These are phyloP conservation scores for Melanogrammus aeglefinus DNA, from an alignment of 2,797 vertebrate genomes.

Conservation along the genomic window DNA sequence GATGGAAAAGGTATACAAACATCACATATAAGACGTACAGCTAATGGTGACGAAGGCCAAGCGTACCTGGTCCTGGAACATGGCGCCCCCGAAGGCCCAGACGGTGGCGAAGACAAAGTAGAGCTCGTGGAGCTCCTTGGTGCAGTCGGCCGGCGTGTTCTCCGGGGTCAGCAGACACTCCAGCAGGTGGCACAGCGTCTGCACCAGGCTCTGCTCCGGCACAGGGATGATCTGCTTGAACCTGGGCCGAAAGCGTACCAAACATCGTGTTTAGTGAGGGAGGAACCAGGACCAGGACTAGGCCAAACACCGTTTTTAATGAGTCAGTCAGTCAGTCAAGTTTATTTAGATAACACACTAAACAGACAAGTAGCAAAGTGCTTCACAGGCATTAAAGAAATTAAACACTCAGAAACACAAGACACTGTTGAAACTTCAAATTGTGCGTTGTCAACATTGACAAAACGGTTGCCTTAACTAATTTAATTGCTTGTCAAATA, in stretches of 20 bases:
- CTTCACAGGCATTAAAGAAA: background rate
- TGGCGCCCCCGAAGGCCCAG: slow-evolving; percentile 92
- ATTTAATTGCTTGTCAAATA: background rate
- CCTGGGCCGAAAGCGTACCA: slow-evolving; percentile 57
- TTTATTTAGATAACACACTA: background rate
- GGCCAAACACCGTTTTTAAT: background rate
- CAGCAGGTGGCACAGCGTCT: slow-evolving; percentile 89
- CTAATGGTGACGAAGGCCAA: slow-evolving; percentile 1
- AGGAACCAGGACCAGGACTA: background rate
- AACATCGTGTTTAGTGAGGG: background rate
- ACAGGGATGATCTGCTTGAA: slow-evolving; percentile 93
- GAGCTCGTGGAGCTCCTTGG: slow-evolving; percentile 90
- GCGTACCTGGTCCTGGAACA: slow-evolving; percentile 93
- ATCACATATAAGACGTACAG: no score
- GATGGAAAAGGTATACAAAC: no score
- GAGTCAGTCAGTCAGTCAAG: background rate
- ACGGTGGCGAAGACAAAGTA: slow-evolving; percentile 93
- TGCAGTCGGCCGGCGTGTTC: slow-evolving; percentile 82
- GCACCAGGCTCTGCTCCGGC: slow-evolving; percentile 91
- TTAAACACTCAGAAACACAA: no score
- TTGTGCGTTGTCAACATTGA: background rate
- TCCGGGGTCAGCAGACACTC: slow-evolving; percentile 88
- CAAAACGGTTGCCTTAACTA: background rate
- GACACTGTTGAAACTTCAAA: no score
- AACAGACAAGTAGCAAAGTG: background rate